Base-by-base conservation (phyloP, 2,113 vertebrate genomes). In the Sceloporus undulatus region DNA sequence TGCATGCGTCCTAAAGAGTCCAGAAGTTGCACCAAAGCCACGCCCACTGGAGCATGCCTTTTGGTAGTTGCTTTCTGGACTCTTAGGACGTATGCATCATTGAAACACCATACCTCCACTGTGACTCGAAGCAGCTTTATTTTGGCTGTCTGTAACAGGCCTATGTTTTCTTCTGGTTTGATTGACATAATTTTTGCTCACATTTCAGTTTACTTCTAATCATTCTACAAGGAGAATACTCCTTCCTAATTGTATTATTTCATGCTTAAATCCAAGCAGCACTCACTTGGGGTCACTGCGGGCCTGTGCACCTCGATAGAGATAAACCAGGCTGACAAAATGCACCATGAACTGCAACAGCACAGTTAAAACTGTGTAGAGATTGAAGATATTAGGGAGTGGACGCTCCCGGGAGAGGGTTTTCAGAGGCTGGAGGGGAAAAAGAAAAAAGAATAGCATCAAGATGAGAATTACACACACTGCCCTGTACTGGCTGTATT, bases 321-420 rank as follows among this genome's bases (percentile, higher is more conserved):
- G 96, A 90, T 97, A 99, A 0, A 99, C 97, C 2, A 99, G 95
- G 93, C 98, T 98, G 90, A 98, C 96, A 93, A 99, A 99, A 79
- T 99, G 99, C 73, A 99, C 98, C 0, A 97, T 96, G 94, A 99
- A 99, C 89, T 99, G 99, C 75, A 99, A 95, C 88, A 99, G 95
- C 88, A 99, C 99, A 0, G 99, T 99, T 89, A 99, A 96, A 77
- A 99, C 96, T 0, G 99, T 99, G 92, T 99, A 99, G 0, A 99
- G 96, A 93, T 99, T 99, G 92, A 99, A 99, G 95, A 99, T 99
- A 94, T 98, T 99, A 7, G 99, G 98, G 91, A 99, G 96, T 0
- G 99, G 99, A 3, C 98, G 97, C 94, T 99, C 98, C 91, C 96
- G 97, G 79, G 99, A 99, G 73, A 99, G 96, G 0, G 98, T 98